Conservation (phyloP, 2,113 vertebrate species). For the Lota lota region DNA sequence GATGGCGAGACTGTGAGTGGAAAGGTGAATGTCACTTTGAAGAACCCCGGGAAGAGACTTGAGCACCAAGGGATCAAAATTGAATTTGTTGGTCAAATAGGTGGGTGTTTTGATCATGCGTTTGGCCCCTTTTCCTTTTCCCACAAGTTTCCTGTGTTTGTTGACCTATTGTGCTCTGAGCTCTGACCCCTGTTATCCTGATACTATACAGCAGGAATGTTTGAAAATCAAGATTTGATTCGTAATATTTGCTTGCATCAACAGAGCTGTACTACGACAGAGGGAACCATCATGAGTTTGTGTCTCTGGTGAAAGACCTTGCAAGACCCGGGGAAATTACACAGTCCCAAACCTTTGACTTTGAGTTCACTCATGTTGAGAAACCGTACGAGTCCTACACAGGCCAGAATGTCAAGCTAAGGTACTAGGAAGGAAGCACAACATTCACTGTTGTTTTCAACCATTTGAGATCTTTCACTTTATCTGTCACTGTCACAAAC, state of each 20-base stretch:
- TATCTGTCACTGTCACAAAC: slow-evolving; percentile 17
- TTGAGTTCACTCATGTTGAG: slow-evolving; percentile 97
- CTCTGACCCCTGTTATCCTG: not conserved
- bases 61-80: slow-evolving; percentile 98
- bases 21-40: slow-evolving; percentile 88
- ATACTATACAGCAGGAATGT: not conserved
- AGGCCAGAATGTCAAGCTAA: slow-evolving; percentile 94
- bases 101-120: slow-evolving; percentile 65
- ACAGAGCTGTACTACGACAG: slow-evolving; percentile 96
- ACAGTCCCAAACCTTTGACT: slow-evolving; percentile 94
- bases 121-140: not conserved
- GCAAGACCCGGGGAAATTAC: slow-evolving; percentile 93
- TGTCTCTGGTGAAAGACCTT: slow-evolving; percentile 96
- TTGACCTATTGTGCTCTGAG: not conserved
- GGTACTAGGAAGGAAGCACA: slow-evolving; percentile 69
- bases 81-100: slow-evolving; percentile 96
- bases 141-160: not conserved
- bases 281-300: slow-evolving; percentile 97
- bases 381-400: slow-evolving; percentile 98
- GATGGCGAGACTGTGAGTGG: slow-evolving; percentile 95
- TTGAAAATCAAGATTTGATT: not conserved
- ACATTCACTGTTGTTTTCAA: slow-evolving; percentile 29
- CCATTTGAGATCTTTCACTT: not conserved
- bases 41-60: slow-evolving; percentile 89
- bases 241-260: slow-evolving; percentile 1